Conservation (phyloP, 1,140 invertebrate species). For the Achatina immaculata region DNA sequence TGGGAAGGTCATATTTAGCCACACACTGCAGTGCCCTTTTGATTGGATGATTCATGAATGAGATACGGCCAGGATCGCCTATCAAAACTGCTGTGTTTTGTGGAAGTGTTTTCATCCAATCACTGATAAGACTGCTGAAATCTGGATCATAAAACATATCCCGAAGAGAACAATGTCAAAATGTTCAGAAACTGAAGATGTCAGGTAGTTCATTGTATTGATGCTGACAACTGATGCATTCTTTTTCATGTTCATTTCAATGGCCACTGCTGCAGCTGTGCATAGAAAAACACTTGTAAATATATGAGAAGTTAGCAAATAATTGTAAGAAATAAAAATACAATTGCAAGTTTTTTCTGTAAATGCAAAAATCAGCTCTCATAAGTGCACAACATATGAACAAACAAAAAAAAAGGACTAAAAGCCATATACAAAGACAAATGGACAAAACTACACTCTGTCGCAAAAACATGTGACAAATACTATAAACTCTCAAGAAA, state of each 20-base stretch:
- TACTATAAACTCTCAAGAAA: too few relatives aligned
- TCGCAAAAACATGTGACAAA: too few relatives aligned
- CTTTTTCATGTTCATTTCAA: constrained; percentile 33
- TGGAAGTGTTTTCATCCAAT: constrained; percentile 44
- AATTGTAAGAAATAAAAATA: background rate
- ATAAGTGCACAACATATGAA: too few relatives aligned
- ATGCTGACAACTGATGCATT: background rate
- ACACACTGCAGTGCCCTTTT: constrained; percentile 41
- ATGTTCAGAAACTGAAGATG: background rate
- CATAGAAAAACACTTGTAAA: constrained; percentile 7
- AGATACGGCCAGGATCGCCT: constrained; percentile 49
- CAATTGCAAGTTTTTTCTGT: background rate
- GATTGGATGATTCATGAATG: constrained; percentile 45
- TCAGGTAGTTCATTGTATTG: constrained; percentile 7
- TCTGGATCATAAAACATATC: constrained; percentile 60
- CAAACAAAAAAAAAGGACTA: too few relatives aligned
- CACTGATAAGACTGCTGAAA: constrained; percentile 43
- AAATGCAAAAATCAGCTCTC: too few relatives aligned
- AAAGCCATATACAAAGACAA: too few relatives aligned
- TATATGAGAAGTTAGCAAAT: background rate
- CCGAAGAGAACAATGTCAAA: constrained; percentile 55
- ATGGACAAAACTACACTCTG: too few relatives aligned
- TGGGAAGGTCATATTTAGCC: constrained; percentile 43
- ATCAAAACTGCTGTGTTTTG: constrained; percentile 36
- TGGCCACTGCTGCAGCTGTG: constrained; percentile 21